A percentile compares a stretch with the other conserved stretches of the same genome.
These are phyloP conservation scores for Leistus spinibarbis DNA, from an alignment of 2,888 invertebrate species.

Conservation along the genomic window DNA sequence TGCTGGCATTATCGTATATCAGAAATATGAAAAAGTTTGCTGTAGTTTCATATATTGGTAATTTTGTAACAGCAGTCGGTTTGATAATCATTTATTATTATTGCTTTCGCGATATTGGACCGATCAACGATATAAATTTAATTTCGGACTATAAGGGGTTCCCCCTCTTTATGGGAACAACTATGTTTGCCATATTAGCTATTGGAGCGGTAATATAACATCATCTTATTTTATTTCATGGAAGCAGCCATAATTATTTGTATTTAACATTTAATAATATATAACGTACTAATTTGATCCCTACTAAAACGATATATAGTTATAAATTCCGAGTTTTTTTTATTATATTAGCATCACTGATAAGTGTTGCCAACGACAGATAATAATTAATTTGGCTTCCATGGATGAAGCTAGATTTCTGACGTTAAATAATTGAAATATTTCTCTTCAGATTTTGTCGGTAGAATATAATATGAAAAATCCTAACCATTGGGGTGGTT, in stretches of 20 bases:
- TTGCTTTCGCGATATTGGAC: neutral
- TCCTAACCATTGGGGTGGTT: neutral
- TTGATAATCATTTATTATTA: constrained; percentile 12
- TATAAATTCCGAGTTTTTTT: too few species aligned
- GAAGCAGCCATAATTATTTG: neutral
- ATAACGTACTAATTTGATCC: too few species aligned
- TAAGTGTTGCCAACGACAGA: too few species aligned
- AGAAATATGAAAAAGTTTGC: constrained; percentile 1
- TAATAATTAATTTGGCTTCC: too few species aligned
- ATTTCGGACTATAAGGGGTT: neutral
- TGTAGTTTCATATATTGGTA: neutral
- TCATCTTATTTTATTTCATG: neutral
- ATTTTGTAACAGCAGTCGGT: neutral
- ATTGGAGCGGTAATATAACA: constrained; percentile 9
- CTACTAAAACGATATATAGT: too few species aligned
- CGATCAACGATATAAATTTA: neutral
- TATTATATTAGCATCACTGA: too few species aligned
- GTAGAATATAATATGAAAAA: constrained; percentile 8
- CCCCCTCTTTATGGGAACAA: constrained; percentile 18
- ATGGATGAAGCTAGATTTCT: too few species aligned
- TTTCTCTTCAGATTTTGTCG: constrained; percentile 1
- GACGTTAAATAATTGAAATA: constrained; percentile 1
- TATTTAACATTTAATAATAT: too few species aligned
- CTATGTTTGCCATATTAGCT: constrained; percentile 10
- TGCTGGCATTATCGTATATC: constrained; percentile 1